A percentile compares a stretch with the other conserved stretches of the same genome.
phyloP scores from a whole-genome alignment of 1,140 invertebrate species.

The Leucophenga varia region DNA sequence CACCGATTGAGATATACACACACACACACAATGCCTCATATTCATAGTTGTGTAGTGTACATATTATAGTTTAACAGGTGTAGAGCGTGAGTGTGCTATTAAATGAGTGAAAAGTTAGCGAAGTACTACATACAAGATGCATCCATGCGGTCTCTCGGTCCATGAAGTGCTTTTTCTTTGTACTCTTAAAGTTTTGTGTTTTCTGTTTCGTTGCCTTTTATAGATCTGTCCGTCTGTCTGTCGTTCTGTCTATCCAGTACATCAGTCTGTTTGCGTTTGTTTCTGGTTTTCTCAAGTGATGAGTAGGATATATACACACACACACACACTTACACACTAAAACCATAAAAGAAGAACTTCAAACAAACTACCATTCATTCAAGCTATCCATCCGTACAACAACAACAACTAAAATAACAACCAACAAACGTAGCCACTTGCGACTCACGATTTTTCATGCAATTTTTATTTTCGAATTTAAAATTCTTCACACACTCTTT shows the following conservation, averaged over 20 bases:
- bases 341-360: too few species aligned
- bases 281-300: slow-evolving; percentile 54
- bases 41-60: slow-evolving; percentile 11
- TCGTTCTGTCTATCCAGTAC: too few species aligned
- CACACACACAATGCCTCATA: not conserved
- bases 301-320: slow-evolving; percentile 46
- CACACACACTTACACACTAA: too few species aligned
- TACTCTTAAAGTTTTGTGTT: slow-evolving; percentile 20
- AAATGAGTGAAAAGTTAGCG: too few species aligned
- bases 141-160: too few species aligned
- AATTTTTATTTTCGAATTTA: slow-evolving; percentile 44
- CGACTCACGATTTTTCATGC: slow-evolving; percentile 54
- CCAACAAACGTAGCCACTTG: slow-evolving; percentile 39
- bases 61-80: slow-evolving; percentile 31
- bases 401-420: slow-evolving; percentile 13
- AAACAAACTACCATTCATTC: too few species aligned
- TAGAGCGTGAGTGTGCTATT: slow-evolving; percentile 27
- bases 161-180: slow-evolving; percentile 28
- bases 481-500: slow-evolving; percentile 54
- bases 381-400: too few species aligned
- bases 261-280: slow-evolving; percentile 53
- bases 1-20: slow-evolving; percentile 1
- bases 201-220: slow-evolving; percentile 15
- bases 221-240: slow-evolving; percentile 48
- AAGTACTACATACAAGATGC: too few species aligned